Evolutionary conservation across 2,797 vertebrate genomes (phyloP), one percentile per base, ranked within the genome.

Genomic region (Silurus aristotelis): DNA sequence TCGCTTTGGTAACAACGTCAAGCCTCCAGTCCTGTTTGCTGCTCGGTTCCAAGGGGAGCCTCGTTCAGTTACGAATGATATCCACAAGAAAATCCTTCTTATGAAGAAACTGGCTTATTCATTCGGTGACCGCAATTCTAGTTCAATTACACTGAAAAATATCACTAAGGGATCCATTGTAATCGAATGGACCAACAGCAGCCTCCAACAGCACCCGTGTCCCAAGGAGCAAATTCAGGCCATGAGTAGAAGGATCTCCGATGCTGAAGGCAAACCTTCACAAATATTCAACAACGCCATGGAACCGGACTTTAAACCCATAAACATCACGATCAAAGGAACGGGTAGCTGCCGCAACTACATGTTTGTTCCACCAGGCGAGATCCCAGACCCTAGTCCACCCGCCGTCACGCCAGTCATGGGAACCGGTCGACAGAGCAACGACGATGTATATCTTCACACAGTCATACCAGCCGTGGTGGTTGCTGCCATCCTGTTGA

Each of bases 161-260:
- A 98, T 99, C 72, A 89, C 91, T 79, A 96, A 95, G 88, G 98
- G 98, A 61, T 99, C 98, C 61, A 95, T 99, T 0, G 72, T 98
- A 67, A 96, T 99, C 75, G 97, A 98, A 77, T 99, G 98, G 98
- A 99, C 96, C 0, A 99, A 99, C 92, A 98, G 96, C 87, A 98
- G 97, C 0, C 93, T 99, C 68, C 96, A 95, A 0, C 91, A 96
- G 27, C 93, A 96, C 55, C 97, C 97, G 0, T 99, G 98, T 72
- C 98, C 98, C 9, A 95, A 93, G 87, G 97, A 99, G 12, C 97
- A 97, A 91, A 96, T 99, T 43, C 75, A 89, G 6, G 91, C 86
- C 15, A 93, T 99, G 93, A 97, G 97, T 88, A 94, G 83, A 73
- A 95, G 90, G 64, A 97, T 99, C 0, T 95, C 96, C 0, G 94